Evolutionary conservation across 2,113 vertebrate species (phyloP).

Genomic region (Motacilla alba): DNA sequence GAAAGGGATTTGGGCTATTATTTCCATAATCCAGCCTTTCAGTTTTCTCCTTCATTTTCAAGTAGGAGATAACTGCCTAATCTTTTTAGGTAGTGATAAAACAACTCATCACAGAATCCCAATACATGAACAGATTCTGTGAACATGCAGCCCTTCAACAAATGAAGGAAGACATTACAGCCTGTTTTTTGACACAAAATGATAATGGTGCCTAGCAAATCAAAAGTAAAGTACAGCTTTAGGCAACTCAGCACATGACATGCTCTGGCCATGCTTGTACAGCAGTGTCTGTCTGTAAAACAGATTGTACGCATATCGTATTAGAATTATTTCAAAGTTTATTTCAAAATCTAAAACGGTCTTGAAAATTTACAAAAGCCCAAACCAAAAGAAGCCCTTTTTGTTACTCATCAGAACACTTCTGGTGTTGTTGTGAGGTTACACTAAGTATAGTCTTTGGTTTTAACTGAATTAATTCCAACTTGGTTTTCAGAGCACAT

Average conservation of each 20-base stretch:
- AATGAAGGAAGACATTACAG: constrained; percentile 18
- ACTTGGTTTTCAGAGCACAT: neutral
- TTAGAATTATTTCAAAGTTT: neutral
- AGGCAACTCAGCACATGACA: neutral
- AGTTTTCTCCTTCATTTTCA: neutral
- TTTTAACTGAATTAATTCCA: constrained; percentile 14
- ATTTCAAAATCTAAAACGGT: neutral
- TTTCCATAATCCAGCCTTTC: neutral
- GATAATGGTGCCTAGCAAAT: constrained; percentile 37
- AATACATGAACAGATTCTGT: neutral
- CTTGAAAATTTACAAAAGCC: constrained; percentile 17
- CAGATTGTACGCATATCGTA: neutral
- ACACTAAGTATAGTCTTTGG: constrained; percentile 11
- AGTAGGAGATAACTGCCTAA: neutral
- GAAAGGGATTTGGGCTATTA: neutral
- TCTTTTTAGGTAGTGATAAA: neutral
- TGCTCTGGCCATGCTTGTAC: constrained; percentile 21
- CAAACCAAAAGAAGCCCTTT: constrained; percentile 13
- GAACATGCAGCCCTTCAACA: neutral
- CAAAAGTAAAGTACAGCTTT: constrained; percentile 13
- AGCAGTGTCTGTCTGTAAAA: constrained; percentile 35
- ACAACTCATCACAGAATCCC: neutral
- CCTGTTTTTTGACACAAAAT: constrained; percentile 36
- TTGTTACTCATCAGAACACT: neutral
- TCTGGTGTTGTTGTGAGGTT: neutral